These are phyloP conservation scores for Vespertilio murinus DNA, from an alignment of 2,797 vertebrate genomes.

Conservation along the genomic window DNA sequence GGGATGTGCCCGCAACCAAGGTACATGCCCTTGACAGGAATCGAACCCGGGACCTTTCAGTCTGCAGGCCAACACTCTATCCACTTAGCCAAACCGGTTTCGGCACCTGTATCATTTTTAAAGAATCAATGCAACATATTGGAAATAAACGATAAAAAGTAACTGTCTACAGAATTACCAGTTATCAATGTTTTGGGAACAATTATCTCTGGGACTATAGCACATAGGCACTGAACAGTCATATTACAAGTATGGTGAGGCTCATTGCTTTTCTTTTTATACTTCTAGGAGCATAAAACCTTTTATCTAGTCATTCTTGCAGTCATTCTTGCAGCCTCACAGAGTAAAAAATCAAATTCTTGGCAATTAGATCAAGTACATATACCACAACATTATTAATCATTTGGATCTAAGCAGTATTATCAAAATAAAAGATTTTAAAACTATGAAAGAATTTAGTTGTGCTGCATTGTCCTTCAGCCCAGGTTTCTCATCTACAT, in stretches of 20 bases:
- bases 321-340: neutral
- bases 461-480: neutral
- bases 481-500: neutral
- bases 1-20: too few relatives aligned
- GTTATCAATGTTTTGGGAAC: neutral
- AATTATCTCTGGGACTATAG: neutral
- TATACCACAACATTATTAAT: neutral
- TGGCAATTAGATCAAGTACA: neutral
- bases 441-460: neutral
- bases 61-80: too few relatives aligned
- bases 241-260: neutral
- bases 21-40: too few relatives aligned
- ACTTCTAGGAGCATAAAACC: neutral
- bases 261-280: neutral
- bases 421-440: slow-evolving; percentile 5
- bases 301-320: neutral
- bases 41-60: too few relatives aligned
- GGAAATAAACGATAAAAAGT: neutral
- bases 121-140: neutral
- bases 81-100: too few relatives aligned
- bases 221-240: neutral
- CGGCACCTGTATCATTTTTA: neutral
- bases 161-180: neutral
- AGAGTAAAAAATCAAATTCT: neutral
- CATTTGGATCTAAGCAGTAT: neutral